phyloP scores from a whole-genome alignment of 2,797 vertebrate species.

The Mustela erminea region DNA sequence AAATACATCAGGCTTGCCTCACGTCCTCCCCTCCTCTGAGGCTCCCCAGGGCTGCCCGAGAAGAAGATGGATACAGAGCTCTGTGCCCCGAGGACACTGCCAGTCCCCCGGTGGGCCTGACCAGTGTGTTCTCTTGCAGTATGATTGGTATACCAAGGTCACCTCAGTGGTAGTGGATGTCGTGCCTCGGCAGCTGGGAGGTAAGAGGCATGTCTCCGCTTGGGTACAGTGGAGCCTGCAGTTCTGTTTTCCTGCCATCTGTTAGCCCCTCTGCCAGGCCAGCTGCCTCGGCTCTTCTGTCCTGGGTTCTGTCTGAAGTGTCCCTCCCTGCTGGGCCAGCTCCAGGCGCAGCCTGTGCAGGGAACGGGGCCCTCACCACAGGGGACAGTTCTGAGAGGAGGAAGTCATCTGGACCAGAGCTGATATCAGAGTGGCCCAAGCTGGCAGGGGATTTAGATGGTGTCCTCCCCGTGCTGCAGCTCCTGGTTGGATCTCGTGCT shows the following conservation, averaged over 20 bases:
- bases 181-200: constrained; percentile 90
- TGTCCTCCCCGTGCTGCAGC: background rate
- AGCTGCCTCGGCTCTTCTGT: background rate
- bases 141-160: constrained; percentile 97
- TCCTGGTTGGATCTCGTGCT: background rate
- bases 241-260: background rate
- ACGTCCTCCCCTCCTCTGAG: background rate
- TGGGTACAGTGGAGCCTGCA: background rate
- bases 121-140: constrained; percentile 88
- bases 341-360: background rate
- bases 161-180: constrained; percentile 94
- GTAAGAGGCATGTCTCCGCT: constrained; percentile 85
- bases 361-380: background rate
- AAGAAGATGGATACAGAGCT: background rate
- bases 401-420: background rate
- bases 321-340: background rate
- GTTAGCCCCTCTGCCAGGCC: background rate
- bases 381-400: background rate
- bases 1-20: background rate
- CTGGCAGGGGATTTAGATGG: background rate
- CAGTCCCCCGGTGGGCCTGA: background rate
- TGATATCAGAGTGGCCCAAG: background rate
- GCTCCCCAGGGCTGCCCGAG: background rate
- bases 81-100: background rate
- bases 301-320: background rate